Evolutionary conservation across 1,140 invertebrate species (phyloP).

Genomic region (Spodoptera frugiperda): DNA sequence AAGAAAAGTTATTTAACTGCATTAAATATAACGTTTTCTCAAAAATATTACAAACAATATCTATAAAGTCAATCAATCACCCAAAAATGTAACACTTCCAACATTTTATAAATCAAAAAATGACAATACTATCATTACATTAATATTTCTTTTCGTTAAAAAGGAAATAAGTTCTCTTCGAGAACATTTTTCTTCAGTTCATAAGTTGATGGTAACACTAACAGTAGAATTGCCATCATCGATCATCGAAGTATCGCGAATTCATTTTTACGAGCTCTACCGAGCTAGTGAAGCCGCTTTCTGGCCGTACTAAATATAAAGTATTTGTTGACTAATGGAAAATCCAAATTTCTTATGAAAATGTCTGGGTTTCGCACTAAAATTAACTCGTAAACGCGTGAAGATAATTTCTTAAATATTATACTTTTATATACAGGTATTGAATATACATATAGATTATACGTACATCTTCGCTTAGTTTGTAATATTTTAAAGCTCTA

Average conservation of each 20-base stretch:
- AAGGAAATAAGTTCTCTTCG: conserved; percentile 9
- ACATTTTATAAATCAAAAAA: background rate
- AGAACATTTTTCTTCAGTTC: background rate
- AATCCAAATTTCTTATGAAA: too few relatives aligned
- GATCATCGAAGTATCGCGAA: conserved; percentile 54
- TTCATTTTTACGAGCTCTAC: conserved; percentile 58
- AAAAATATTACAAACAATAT: too few relatives aligned
- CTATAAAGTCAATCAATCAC: too few relatives aligned
- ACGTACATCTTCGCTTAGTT: too few relatives aligned
- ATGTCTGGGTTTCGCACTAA: background rate
- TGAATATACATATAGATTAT: too few relatives aligned
- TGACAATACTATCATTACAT: background rate
- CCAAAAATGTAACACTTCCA: too few relatives aligned
- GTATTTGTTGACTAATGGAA: conserved; percentile 6
- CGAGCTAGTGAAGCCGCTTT: conserved; percentile 50
- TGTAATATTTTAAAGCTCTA: too few relatives aligned
- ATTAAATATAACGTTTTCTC: too few relatives aligned
- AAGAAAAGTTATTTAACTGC: too few relatives aligned
- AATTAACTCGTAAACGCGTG: background rate
- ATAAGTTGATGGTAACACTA: conserved; percentile 36
- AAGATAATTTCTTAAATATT: too few relatives aligned
- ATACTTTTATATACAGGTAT: too few relatives aligned
- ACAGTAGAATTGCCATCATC: conserved; percentile 49
- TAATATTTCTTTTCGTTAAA: background rate
- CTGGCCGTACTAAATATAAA: conserved; percentile 17